A percentile compares a stretch with the other conserved stretches of the same genome.
Evolutionary conservation across 2,888 invertebrate species (phyloP).

Genomic region (Xestia c-nigrum): DNA sequence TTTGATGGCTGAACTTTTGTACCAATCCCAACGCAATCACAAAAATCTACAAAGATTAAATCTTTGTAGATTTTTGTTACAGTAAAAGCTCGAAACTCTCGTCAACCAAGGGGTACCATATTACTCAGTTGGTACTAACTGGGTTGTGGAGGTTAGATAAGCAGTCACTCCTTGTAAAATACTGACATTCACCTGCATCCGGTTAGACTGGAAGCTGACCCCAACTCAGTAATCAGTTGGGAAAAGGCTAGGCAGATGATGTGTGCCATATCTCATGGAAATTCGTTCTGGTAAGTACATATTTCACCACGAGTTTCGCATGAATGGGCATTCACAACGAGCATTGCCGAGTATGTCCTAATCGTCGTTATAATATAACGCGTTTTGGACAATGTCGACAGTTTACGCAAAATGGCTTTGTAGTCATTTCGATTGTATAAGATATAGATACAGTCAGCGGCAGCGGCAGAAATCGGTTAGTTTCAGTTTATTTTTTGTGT

Average conservation of each 20-base stretch:
- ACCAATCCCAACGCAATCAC: too few species aligned
- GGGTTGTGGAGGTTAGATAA: too few species aligned
- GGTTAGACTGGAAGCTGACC: too few species aligned
- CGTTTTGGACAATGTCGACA: slow-evolving; percentile 33
- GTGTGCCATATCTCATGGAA: not conserved
- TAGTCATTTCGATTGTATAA: slow-evolving; percentile 36
- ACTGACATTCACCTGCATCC: too few species aligned
- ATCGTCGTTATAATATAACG: slow-evolving; percentile 17
- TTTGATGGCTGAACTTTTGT: too few species aligned
- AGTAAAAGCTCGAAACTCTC: too few species aligned
- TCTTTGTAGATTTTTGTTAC: too few species aligned
- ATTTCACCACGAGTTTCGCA: slow-evolving; percentile 47
- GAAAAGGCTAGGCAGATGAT: not conserved
- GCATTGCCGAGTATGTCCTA: slow-evolving; percentile 25
- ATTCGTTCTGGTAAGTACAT: not conserved
- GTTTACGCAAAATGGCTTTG: slow-evolving; percentile 33
- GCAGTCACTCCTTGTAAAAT: too few species aligned
- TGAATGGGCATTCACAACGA: slow-evolving; percentile 52
- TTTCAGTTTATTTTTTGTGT: not conserved
- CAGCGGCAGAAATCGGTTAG: not conserved
- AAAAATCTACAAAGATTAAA: too few species aligned
- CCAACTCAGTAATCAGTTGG: too few species aligned
- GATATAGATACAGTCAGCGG: not conserved
- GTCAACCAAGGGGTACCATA: too few species aligned
- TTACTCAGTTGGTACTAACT: too few species aligned